Evolutionary conservation across 2,797 vertebrate genomes (phyloP), one percentile per base, ranked within the genome.

Genomic region (Podarcis lilfordi): DNA sequence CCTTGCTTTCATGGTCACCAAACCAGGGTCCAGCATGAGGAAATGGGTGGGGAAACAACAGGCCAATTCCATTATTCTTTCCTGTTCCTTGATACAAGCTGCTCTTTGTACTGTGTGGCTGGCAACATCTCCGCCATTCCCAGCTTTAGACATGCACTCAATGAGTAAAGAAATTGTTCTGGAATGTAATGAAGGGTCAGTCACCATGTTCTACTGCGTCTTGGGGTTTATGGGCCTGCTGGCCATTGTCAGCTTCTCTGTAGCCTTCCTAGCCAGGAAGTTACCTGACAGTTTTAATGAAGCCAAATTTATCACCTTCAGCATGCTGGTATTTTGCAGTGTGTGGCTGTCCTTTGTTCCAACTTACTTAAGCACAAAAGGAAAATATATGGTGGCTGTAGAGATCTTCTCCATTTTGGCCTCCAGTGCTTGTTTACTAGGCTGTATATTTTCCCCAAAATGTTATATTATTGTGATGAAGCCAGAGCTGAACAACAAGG

Each of bases 301-400:
- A 84, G 45, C 82, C 45, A 84, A 59, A 25, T 84, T 72, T 29
- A 84, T 84, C 3, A 84, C 69, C n/a, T 84, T 84, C 82, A 84
- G 82, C 32, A 84, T 84, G 82, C 29, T 84, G 10, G 27, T 85
- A 27, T 85, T 85, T 55, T 85, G 84, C 45, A 85, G 84, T 64
- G 72, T 59, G 0, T 59, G 59, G 37, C 37, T 40, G 1, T 40
- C 37, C 37, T 40, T 40, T 40, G 37, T 40, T 40, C 37, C 37
- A 40, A 40, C 37, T 40, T 40, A 40, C 4, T 40, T 40, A 40
- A 40, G 37, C 37, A 40, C 37, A 40, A 40, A 40, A 40, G 37
- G 37, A 1, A 40, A 40, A 40, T 40, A 40, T 40, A 4, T 40
- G 37, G 37, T 40, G 37, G 37, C 37, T 40, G 37, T 40, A 3